Conservation (phyloP, 2,797 vertebrate species). For the Tauraco hartlaubi region DNA sequence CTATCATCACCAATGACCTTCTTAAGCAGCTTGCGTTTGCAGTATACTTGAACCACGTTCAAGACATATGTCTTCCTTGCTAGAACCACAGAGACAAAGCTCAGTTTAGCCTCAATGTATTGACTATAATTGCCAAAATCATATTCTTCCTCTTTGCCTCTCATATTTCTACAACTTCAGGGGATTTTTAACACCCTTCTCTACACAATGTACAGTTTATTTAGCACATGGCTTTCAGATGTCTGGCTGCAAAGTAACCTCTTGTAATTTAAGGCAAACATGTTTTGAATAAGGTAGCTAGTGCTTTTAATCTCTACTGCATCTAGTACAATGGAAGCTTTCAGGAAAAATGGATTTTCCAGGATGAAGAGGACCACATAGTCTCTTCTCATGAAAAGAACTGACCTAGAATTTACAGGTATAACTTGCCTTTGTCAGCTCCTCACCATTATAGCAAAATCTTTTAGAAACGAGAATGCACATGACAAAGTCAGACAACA, state of each 20-base stretch:
- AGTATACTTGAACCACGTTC: conserved; percentile 33
- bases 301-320: conserved; percentile 69
- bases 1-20: conserved; percentile 63
- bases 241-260: conserved; percentile 76
- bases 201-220: conserved; percentile 71
- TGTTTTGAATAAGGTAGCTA: conserved; percentile 79
- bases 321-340: conserved; percentile 66
- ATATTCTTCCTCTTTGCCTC: conserved; percentile 52
- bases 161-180: conserved; percentile 76
- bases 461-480: not conserved
- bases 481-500: not conserved
- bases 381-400: conserved; percentile 28
- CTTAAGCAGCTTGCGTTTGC: conserved; percentile 55
- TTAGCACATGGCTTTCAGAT: conserved; percentile 79
- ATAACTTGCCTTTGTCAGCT: not conserved
- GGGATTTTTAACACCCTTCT: conserved; percentile 78
- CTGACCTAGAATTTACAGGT: conserved; percentile 14
- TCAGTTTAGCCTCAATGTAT: conserved; percentile 52
- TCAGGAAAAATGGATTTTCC: conserved; percentile 70
- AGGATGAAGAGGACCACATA: conserved; percentile 42
- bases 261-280: conserved; percentile 78
- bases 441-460: not conserved
- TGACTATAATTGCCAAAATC: conserved; percentile 65
- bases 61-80: conserved; percentile 66
- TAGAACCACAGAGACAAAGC: conserved; percentile 43